Evolutionary conservation across 1,140 invertebrate genomes (phyloP), one percentile per base, ranked within the genome.

Genomic region (Glomeris maerens): DNA sequence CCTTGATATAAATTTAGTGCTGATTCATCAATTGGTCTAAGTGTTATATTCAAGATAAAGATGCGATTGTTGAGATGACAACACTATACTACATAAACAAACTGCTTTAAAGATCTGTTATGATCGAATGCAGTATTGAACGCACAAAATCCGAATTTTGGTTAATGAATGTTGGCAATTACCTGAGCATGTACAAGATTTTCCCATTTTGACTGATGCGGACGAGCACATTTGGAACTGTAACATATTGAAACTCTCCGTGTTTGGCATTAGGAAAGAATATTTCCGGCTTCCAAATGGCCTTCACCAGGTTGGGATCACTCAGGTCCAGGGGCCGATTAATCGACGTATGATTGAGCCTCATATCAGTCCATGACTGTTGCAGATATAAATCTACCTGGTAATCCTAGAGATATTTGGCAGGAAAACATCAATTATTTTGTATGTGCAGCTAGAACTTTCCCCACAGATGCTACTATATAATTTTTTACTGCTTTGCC

Each of bases 181-280:
- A 72, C 70, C 70, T 64, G 46, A 68, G 62, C 38, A 65, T 69
- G 52, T 68, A 72, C 2, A 69, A 55, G 17, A 72, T 59, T n/a
- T 56, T 52, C 14, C 69, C 69, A 26, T 62, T 55, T 17, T 56
- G 58, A 28, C 65, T 57, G 2, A 71, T 57, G 17, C 65, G 57
- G 28, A 72, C 54, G 31, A 73, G 63, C 36, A 66, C 61, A 55
- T 73, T 73, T 1, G 67, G 61, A 36, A 66, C 63, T 26, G 70
- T 67, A 0, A 72, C 64, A 21, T 64, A 56, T 53, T 72, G 70
- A 25, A 70, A 65, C 26, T 57, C 56, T 1, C 68, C 69, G 3
- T 59, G 54, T 56, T 72, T 71, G 45, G 70, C 65, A 50, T 71
- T 71, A 13, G 65, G 59, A 48, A 71, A 71, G 51, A 65, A 70